phyloP scores from a whole-genome alignment of 2,888 invertebrate genomes.

The Tuta absoluta region DNA sequence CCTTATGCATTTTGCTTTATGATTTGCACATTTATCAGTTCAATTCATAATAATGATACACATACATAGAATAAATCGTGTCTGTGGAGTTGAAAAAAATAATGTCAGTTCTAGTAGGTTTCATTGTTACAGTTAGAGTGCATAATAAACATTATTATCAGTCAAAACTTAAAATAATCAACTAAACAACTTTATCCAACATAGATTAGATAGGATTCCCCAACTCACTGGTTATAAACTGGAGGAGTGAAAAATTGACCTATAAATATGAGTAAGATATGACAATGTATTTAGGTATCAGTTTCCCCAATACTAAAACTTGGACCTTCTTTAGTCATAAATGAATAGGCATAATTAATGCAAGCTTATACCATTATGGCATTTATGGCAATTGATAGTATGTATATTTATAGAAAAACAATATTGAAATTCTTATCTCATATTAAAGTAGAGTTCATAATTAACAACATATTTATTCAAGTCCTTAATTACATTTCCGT shows the following conservation, averaged over 20 bases:
- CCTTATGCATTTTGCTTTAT: neutral
- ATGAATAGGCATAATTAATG: too few relatives aligned
- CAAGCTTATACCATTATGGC: too few relatives aligned
- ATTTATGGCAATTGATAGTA: too few relatives aligned
- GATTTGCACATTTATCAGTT: neutral
- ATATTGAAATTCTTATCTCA: too few relatives aligned
- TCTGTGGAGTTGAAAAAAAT: neutral
- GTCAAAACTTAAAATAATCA: neutral
- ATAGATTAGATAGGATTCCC: neutral
- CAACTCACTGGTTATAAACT: neutral
- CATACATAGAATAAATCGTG: neutral
- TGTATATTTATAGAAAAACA: too few relatives aligned
- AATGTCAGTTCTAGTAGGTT: neutral
- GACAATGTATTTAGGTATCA: too few relatives aligned
- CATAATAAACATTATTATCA: constrained; percentile 1
- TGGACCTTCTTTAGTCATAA: too few relatives aligned
- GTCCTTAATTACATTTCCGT: neutral
- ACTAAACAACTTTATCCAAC: neutral
- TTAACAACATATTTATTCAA: too few relatives aligned
- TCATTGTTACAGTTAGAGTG: neutral
- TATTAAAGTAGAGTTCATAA: too few relatives aligned
- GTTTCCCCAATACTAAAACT: too few relatives aligned
- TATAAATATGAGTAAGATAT: neutral
- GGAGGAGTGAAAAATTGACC: neutral
- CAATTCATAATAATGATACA: neutral